Evolutionary conservation across 2,113 vertebrate species (phyloP), one percentile per base, ranked within the genome.

Genomic region (Helogale parvula): DNA sequence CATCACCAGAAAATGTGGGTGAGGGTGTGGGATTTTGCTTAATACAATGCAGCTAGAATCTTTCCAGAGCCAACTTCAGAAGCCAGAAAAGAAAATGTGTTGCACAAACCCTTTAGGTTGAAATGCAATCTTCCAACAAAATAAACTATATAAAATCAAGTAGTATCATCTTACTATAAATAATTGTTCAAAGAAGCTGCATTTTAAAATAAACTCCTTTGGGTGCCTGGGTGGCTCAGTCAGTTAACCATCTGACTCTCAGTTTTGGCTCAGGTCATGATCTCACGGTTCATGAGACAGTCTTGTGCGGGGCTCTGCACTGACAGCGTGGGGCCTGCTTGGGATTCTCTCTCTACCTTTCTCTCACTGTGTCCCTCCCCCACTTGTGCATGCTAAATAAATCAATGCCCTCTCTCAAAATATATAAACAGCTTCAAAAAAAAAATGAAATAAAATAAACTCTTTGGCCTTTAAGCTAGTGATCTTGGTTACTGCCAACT

Each of bases 1-100:
- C 69, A 85, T 47, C 92, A 84, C 96, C 95, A 96, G 94, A 85
- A 96, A 92, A 84, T 27, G 84, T 90, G 94, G 86, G 92, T 45
- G 87, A 74, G 38, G 29, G 47, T 94, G 35, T 84, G 27, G 69
- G 80, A 68, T 83, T 87, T 47, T 92, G 89, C 89, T 80, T 96
- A 90, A 93, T 81, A 81, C 82, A 90, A 94, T 45, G 38, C 65
- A 87, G 80, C 88, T 60, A 96, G 16, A 90, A 81, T 83, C 77
- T 84, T 81, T 96, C 65, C 91, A 95, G 63, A 93, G 91, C 79
- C 83, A 96, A 74, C 25, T 66, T 81, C n/a, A n/a, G 15, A 60
- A 97, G 45, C 63, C 83, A 93, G n/a, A 47, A 90, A 72, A 95
- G 27, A 90, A 91, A 92, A 76, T 69, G 13, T 81, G 52, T 63